Base-by-base conservation (phyloP, 1,140 invertebrate species). In the Reticulitermes speratus region DNA sequence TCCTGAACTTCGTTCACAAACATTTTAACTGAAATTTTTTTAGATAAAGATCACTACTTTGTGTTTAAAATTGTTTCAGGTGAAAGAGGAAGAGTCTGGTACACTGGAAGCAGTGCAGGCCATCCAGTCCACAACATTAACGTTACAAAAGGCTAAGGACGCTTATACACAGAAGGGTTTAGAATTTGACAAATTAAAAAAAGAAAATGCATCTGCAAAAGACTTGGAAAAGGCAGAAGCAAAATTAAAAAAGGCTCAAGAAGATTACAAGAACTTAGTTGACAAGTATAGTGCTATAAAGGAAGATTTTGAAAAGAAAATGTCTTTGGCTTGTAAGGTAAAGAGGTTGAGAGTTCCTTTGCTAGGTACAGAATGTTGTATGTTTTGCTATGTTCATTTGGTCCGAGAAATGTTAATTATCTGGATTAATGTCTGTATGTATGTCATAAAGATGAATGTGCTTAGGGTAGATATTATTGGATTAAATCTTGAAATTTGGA, bases 261-360 rank as follows among this genome's bases (percentile, higher is more conserved):
- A 99, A 90, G 98, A 99, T 88, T 98, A 99, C 89, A 97, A 96
- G 91, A 91, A 91, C 84, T 93, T 97, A 86, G 94, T 98, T 84
- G 97, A 98, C 84, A 99, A 98, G 91, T 98, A 99, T 90, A 95
- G 94, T 87, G 91, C 93, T 30, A 95, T 97, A 85, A 95, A 98
- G 90, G 96, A 97, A 88, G 97, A 98, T 89, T 99, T 98, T 92
- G 97, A 98, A 91, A 95, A 94, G 87, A 98, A 98, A 92, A 99
- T 99, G 97, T 96, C 96, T 44, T 93, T 95, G 87, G 97, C 97
- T 59, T 98, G 97, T 92, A 96, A 95, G 91, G 95, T 96, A 93
- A 91, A 89, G 89, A 82, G 55, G 19, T 30, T 55, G 84, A 25
- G 14, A 19, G 19, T 16, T 21, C 19, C 14, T 55, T 1, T 55